Evolutionary conservation across 2,797 vertebrate genomes (phyloP).

Genomic region (Cuculus canorus): DNA sequence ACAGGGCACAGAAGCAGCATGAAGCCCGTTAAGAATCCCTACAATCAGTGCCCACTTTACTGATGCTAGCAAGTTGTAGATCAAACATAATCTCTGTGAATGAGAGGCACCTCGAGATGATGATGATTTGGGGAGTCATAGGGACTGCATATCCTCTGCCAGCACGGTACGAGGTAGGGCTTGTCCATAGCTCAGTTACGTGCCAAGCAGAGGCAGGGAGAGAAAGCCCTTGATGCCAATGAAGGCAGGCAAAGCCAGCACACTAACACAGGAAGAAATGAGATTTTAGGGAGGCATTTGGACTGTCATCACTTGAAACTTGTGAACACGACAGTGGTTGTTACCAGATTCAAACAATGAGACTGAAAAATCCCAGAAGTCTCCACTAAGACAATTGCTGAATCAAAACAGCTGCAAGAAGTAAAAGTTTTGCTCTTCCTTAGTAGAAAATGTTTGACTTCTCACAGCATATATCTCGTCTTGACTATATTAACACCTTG

Average conservation of each 20-base stretch:
- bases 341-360: background rate
- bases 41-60: rapidly evolving
- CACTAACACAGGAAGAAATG: background rate
- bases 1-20: background rate
- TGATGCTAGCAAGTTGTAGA: background rate
- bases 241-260: background rate
- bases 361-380: background rate
- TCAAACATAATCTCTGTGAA: background rate
- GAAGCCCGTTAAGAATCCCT: background rate
- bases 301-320: background rate
- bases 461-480: background rate
- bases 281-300: background rate
- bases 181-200: background rate
- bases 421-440: background rate
- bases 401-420: background rate
- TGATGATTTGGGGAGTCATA: background rate
- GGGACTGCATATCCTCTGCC: rapidly evolving
- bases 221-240: background rate
- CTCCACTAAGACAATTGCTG: background rate
- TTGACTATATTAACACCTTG: background rate
- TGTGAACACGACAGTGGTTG: background rate
- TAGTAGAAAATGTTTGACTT: background rate
- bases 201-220: background rate
- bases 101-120: background rate
- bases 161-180: background rate